These are phyloP conservation scores for Rhinoderma darwinii DNA, from an alignment of 2,113 vertebrate species.

Conservation along the genomic window DNA sequence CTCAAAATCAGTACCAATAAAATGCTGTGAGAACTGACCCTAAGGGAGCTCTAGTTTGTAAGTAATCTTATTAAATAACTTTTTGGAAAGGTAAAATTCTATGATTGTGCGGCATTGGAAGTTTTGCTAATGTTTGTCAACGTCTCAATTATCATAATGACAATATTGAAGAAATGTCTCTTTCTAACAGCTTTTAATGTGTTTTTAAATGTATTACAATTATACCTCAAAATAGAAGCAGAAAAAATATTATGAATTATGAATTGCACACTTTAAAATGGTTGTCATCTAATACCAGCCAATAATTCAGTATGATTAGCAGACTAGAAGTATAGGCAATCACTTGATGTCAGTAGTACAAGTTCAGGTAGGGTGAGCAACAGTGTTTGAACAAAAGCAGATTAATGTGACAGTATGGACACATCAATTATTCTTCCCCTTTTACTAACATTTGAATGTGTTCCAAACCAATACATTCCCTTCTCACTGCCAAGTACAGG, in stretches of 20 bases:
- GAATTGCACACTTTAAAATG: not conserved
- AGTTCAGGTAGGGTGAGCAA: slow-evolving; percentile 29
- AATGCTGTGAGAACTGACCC: too few relatives aligned
- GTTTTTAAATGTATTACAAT: slow-evolving; percentile 11
- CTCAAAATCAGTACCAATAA: too few relatives aligned
- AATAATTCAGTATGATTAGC: slow-evolving; percentile 15
- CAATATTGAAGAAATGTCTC: not conserved
- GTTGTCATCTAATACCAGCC: not conserved
- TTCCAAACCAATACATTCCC: slow-evolving; percentile 24
- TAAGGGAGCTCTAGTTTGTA: too few relatives aligned
- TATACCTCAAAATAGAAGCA: not conserved
- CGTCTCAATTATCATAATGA: not conserved
- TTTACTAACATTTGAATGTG: slow-evolving; percentile 24
- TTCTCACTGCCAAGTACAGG: slow-evolving; percentile 12
- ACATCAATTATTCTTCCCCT: slow-evolving; percentile 19
- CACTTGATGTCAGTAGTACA: slow-evolving; percentile 14
- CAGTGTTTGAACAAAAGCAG: slow-evolving; percentile 34
- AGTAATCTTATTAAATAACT: too few relatives aligned
- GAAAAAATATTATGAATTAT: not conserved
- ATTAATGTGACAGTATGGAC: slow-evolving; percentile 41
- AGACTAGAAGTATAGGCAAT: slow-evolving; percentile 10
- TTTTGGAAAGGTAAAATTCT: too few relatives aligned
- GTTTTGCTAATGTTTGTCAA: too few relatives aligned
- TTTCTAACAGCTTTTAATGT: not conserved
- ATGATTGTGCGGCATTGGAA: too few relatives aligned